These are phyloP conservation scores for Pelecanoides urinatrix DNA, from an alignment of 2,113 vertebrate species.

Conservation along the genomic window DNA sequence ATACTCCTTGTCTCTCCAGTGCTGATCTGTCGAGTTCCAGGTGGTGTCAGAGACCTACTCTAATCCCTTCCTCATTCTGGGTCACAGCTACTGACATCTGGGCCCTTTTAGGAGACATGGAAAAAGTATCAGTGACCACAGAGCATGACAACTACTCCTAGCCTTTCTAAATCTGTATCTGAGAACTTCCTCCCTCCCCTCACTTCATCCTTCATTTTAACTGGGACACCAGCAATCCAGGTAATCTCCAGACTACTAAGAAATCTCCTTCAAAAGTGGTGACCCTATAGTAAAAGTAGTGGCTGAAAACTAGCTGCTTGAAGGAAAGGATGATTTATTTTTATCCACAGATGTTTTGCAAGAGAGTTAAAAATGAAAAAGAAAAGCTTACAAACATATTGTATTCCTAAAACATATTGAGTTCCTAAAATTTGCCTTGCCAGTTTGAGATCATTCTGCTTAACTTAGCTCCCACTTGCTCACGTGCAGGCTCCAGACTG, in stretches of 20 bases:
- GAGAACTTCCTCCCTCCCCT: background rate
- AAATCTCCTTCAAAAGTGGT: background rate
- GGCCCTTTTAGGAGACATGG: background rate
- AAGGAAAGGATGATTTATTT: background rate
- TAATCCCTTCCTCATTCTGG: background rate
- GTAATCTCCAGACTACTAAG: background rate
- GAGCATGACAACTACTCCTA: background rate
- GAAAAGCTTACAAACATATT: background rate
- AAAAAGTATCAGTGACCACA: background rate
- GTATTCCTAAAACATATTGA: background rate
- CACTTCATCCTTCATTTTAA: background rate
- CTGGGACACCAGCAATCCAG: background rate
- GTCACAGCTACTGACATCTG: background rate
- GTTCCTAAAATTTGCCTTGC: background rate
- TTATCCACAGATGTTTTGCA: background rate
- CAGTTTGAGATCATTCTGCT: background rate
- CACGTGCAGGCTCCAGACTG: background rate
- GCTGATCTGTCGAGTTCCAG: background rate
- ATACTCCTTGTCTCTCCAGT: background rate
- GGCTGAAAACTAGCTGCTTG: background rate
- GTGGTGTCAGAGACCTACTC: background rate
- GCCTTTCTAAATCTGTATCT: background rate
- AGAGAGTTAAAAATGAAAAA: background rate
- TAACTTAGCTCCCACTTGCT: background rate
- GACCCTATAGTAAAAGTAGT: background rate